These are phyloP conservation scores for Cyanoderma ruficeps DNA, from an alignment of 2,113 vertebrate genomes.

Conservation along the genomic window DNA sequence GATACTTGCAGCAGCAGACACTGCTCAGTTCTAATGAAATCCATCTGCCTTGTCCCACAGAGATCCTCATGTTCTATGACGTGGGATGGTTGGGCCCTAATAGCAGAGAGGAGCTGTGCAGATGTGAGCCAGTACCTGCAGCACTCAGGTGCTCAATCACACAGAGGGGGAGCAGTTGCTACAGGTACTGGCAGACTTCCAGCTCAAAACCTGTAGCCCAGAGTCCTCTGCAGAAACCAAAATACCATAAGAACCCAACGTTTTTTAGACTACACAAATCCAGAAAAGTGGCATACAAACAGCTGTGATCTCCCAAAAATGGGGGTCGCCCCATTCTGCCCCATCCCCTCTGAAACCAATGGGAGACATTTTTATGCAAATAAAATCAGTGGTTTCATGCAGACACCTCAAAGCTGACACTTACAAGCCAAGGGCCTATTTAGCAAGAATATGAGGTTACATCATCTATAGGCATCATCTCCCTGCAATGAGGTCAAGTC, in stretches of 20 bases:
- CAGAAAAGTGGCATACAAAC: background rate
- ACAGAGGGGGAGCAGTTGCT: background rate
- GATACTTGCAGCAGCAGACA: background rate
- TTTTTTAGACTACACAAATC: background rate
- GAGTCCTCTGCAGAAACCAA: background rate
- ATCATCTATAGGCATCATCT: background rate
- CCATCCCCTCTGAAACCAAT: background rate
- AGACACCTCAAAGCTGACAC: background rate
- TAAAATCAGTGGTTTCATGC: background rate
- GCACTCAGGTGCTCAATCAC: background rate
- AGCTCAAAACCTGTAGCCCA: background rate
- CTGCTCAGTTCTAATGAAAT: background rate
- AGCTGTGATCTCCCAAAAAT: fast-evolving
- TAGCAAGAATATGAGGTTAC: background rate
- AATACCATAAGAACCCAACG: background rate
- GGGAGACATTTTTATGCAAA: background rate
- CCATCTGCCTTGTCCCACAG: background rate
- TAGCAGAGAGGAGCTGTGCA: background rate
- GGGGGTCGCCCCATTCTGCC: background rate
- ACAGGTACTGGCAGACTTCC: background rate
- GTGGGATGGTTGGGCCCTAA: background rate
- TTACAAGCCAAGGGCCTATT: background rate
- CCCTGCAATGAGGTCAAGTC: background rate
- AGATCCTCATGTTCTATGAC: background rate
- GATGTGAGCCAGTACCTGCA: background rate